Conservation (phyloP, 1,140 invertebrate genomes). For the Drosophila teissieri region DNA sequence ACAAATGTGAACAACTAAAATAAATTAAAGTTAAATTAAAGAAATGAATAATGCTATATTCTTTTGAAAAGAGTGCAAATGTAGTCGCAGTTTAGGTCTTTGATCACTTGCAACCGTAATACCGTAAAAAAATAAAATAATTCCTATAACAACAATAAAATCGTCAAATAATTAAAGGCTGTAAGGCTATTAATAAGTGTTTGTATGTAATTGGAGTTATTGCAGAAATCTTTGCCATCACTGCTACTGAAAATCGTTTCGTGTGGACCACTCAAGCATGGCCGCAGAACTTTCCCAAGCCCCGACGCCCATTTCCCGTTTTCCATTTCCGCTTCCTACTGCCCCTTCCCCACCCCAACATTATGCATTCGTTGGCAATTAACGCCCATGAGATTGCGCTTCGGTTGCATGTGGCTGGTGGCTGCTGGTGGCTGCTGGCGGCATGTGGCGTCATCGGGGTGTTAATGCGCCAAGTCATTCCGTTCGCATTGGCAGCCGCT, state of each 20-base stretch:
- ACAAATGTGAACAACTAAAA: too few species aligned
- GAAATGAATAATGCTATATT: too few species aligned
- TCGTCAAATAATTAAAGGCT: too few species aligned
- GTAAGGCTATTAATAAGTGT: too few species aligned
- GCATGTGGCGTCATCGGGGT: conserved; percentile 42
- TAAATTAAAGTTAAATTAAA: too few species aligned
- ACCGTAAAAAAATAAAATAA: too few species aligned
- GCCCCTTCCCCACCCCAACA: neutral
- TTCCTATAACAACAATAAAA: too few species aligned
- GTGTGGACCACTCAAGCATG: conserved; percentile 12
- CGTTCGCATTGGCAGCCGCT: conserved; percentile 61
- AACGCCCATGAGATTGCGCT: conserved; percentile 77
- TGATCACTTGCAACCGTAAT: too few species aligned
- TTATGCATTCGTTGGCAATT: conserved; percentile 64
- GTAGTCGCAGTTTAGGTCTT: too few species aligned
- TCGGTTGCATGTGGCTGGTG: conserved; percentile 51
- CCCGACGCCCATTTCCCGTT: neutral
- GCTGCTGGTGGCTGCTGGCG: conserved; percentile 15
- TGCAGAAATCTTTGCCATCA: too few species aligned
- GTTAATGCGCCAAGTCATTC: conserved; percentile 71
- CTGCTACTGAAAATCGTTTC: neutral
- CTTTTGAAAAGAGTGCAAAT: too few species aligned
- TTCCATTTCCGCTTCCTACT: too few species aligned
- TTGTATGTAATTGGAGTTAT: neutral
- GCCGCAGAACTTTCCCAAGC: conserved; percentile 15